These are phyloP conservation scores for Clupea harengus DNA, from an alignment of 2,113 vertebrate species.

Conservation along the genomic window DNA sequence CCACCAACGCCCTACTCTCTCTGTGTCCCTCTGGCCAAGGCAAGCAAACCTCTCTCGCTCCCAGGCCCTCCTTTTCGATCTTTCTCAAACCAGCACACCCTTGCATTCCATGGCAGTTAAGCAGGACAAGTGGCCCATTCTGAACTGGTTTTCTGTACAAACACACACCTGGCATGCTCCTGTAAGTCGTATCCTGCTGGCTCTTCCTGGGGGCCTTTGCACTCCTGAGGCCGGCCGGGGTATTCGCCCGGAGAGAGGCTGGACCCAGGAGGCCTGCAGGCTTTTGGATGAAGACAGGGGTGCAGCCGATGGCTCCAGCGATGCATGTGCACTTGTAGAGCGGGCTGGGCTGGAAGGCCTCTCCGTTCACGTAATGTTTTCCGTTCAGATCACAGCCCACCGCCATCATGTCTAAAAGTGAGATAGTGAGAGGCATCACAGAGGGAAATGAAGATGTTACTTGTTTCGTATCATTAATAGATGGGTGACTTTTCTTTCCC, in stretches of 20 bases:
- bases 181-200: conserved; percentile 74
- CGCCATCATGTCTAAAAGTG: background rate
- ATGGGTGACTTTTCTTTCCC: too few relatives aligned
- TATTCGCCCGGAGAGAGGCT: conserved; percentile 56
- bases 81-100: conserved; percentile 14
- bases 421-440: background rate
- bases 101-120: conserved; percentile 42
- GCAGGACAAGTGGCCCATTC: background rate
- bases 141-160: conserved; percentile 20
- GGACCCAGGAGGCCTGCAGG: conserved; percentile 63
- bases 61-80: background rate
- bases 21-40: background rate
- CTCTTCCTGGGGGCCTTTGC: conserved; percentile 61
- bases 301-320: conserved; percentile 89
- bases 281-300: conserved; percentile 78
- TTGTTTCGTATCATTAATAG: background rate
- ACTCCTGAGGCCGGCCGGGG: conserved; percentile 62
- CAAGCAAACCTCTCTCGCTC: background rate
- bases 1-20: conserved; percentile 1
- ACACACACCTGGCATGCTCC: conserved; percentile 82
- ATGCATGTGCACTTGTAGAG: conserved; percentile 91
- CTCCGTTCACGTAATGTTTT: conserved; percentile 83
- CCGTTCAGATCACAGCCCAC: conserved; percentile 67
- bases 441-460: background rate
- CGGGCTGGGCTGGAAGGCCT: conserved; percentile 84